phyloP scores from a whole-genome alignment of 2,888 invertebrate species.

The Platycnemis pennipes region DNA sequence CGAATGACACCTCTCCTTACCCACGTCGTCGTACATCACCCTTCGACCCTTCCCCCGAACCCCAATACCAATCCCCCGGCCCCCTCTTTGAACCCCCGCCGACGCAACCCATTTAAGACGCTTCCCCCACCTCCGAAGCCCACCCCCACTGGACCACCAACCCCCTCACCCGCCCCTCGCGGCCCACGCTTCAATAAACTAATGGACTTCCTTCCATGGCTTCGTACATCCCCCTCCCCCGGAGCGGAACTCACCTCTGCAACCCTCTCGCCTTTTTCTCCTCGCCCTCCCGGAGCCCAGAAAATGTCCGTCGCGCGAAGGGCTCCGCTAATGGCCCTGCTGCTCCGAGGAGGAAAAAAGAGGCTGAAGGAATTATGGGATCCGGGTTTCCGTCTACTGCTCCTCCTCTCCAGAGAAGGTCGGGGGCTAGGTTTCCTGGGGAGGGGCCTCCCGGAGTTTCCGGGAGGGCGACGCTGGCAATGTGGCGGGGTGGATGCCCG shows the following conservation, averaged over 20 bases:
- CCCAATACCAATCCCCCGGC: neutral
- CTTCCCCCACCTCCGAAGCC: neutral
- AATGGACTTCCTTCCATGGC: neutral
- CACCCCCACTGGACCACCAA: neutral
- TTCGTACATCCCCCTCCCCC: neutral
- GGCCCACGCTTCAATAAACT: conserved; percentile 25
- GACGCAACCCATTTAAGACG: neutral
- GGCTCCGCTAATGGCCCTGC: neutral
- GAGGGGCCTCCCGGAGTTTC: neutral
- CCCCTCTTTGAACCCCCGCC: neutral
- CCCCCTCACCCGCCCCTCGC: neutral
- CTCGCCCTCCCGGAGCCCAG: neutral
- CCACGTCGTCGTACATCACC: neutral
- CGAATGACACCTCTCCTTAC: conserved; percentile 5
- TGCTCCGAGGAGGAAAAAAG: neutral
- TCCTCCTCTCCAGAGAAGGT: neutral
- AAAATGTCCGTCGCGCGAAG: neutral
- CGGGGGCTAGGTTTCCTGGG: neutral
- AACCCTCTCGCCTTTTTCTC: neutral
- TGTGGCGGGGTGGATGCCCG: neutral
- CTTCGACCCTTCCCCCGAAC: neutral
- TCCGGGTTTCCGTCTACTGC: neutral
- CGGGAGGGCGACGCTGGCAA: neutral
- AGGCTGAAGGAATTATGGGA: neutral
- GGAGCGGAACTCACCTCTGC: no score